Evolutionary conservation across 2,888 invertebrate genomes (phyloP), one percentile per base, ranked within the genome.

Genomic region (Cerastis rubricosa): DNA sequence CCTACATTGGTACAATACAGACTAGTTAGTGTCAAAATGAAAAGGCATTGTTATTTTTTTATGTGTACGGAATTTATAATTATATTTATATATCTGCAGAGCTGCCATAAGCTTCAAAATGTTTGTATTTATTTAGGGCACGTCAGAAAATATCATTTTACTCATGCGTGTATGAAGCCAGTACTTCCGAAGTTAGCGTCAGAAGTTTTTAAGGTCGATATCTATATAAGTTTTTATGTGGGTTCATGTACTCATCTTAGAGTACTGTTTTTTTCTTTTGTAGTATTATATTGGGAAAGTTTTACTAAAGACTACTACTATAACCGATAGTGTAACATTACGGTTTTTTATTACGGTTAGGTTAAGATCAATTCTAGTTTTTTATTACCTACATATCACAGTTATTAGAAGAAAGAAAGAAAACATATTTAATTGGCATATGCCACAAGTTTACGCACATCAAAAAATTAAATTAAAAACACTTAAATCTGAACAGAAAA

Each of bases 151-250:
- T 66, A 66, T 74, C 12, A 70, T 67, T 51, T 67, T 57, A 65
- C 40, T 47, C 66, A 61, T 35, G 54, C 49, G 45, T 43, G 25
- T 57, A 35, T 64, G 63, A 63, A 47, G 9, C 14, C 29, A 25
- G 57, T 65, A 68, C 57, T 72, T 45, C 12, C 29, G 0, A 68
- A 80, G 67, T 80, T 80, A 51, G 51, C 5, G 70, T 67, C 35
- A 43, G 22, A 80, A 80, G 40, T 71, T 80, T 47, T 40, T 45
- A 71, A 40, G 68, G 29, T 63, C 67, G 17, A 63, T 25, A 25
- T 74, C n/a, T n/a, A 35, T 45, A 29, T 29, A 74, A 66, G 47
- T 72, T 80, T 79, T 73, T 66, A 70, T 79, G 29, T 65, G 47
- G 71, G n/a, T 77, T 71, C 67, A 43, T 59, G 25, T 59, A 70